Conservation (phyloP, 2,888 invertebrate genomes). For the Epicampocera succincta region DNA sequence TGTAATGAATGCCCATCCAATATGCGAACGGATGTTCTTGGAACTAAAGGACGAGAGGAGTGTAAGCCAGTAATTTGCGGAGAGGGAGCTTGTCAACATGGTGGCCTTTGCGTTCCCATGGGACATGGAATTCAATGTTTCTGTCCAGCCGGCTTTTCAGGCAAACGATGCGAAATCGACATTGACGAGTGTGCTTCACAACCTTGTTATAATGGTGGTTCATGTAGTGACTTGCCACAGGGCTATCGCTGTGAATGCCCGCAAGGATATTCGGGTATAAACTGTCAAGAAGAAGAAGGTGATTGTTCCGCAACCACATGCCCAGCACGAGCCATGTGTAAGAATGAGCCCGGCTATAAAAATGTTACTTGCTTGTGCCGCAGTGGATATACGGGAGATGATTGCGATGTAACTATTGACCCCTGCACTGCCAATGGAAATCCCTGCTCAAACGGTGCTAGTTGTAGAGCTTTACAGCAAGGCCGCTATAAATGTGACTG, state of each 20-base stretch:
- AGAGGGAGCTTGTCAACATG: slow-evolving; percentile 93
- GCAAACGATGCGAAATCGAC: slow-evolving; percentile 95
- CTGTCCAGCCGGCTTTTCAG: slow-evolving; percentile 97
- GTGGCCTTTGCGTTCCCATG: slow-evolving; percentile 94
- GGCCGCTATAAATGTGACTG: slow-evolving; percentile 97
- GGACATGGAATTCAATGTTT: slow-evolving; percentile 95
- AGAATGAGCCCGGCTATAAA: slow-evolving; percentile 94
- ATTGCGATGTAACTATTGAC: slow-evolving; percentile 95
- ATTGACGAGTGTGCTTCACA: slow-evolving; percentile 97
- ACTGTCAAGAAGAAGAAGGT: slow-evolving; percentile 95
- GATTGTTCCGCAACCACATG: slow-evolving; percentile 95
- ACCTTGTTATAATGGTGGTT: slow-evolving; percentile 96
- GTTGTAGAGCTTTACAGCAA: slow-evolving; percentile 93
- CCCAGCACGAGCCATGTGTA: slow-evolving; percentile 97
- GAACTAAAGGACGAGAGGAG: slow-evolving; percentile 91
- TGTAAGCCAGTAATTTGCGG: slow-evolving; percentile 94
- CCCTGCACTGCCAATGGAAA: slow-evolving; percentile 94
- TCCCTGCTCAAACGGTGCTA: slow-evolving; percentile 94
- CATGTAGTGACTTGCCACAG: slow-evolving; percentile 95
- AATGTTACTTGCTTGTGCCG: slow-evolving; percentile 96
- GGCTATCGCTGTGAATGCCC: slow-evolving; percentile 95
- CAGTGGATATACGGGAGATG: slow-evolving; percentile 95
- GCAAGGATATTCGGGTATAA: slow-evolving; percentile 93
- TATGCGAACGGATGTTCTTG: slow-evolving; percentile 91
- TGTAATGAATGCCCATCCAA: slow-evolving; percentile 96